Base-by-base conservation (phyloP, 2,797 vertebrate genomes). In the Alfaro cultratus region DNA sequence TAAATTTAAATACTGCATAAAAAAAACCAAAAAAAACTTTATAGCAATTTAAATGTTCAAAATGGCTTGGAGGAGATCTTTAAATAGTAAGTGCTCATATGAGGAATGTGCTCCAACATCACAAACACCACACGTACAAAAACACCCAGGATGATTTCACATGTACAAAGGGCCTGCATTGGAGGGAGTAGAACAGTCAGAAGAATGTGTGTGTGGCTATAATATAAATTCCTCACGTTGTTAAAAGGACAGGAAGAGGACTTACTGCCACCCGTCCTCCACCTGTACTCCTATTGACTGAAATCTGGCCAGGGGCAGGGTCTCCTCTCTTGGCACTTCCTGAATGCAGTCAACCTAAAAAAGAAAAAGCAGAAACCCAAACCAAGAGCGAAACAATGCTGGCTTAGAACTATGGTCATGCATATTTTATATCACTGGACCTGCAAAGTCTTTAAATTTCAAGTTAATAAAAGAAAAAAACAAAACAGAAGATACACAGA, bases 231-330 rank as follows among this genome's bases (percentile, higher is more conserved):
- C 89, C 91, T 93, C 91, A 93, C 92, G 85, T 92, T 92, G 91
- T 92, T 91, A 93, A 88, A 85, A 89, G 91, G 91, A 92, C 89
- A 95, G 92, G 91, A 94, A 95, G 88, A 84, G 90, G 88, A 97
- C 97, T 98, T 97, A 99, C 98, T 98, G 97, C 98, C 98, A 99
- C 96, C 98, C 96, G 97, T 98, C 98, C 96, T 99, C 98, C 96
- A 99, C 98, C 96, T 99, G 98, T 92, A 99, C 97, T 94, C 98
- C 98, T 86, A 99, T 98, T 72, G 98, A 99, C 96, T 99, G 98
- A 96, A 99, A 99, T 95, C 95, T 97, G 97, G 97, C 96, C 95
- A 96, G 93, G 80, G 97, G 96, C 0, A 97, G 97, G 81, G 96
- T 97, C 94, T 99, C 98, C 87, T 98, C 97, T 94, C 96, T 96